Percentiles rank a stretch among this genome's conserved stretches.
Conservation (phyloP, 1,140 invertebrate genomes). For the Asbolus verrucosus region DNA sequence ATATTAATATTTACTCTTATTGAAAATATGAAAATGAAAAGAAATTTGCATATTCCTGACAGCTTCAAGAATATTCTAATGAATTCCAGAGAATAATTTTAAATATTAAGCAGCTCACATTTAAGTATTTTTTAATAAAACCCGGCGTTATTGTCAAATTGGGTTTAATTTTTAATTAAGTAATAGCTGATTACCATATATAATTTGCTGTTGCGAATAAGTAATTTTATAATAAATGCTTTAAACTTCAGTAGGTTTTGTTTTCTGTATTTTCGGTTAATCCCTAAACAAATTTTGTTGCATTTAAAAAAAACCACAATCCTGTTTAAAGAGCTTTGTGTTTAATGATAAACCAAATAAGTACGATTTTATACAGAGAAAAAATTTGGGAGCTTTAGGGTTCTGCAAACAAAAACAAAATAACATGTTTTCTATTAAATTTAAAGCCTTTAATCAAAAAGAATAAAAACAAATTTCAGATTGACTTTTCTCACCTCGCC, state of each 20-base stretch:
- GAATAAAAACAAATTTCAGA: slow-evolving; percentile 23
- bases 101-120: slow-evolving; percentile 27
- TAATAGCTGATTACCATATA: no score
- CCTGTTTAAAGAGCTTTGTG: slow-evolving; percentile 10
- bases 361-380: no score
- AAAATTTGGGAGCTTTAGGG: neutral
- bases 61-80: slow-evolving; percentile 24
- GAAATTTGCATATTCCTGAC: slow-evolving; percentile 23
- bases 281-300: slow-evolving; percentile 28
- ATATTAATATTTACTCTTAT: slow-evolving; percentile 36
- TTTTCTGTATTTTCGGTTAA: no score
- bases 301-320: slow-evolving; percentile 11
- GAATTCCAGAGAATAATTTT: slow-evolving; percentile 31
- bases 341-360: no score
- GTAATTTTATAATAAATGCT: neutral
- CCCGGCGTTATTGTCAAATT: slow-evolving; percentile 7
- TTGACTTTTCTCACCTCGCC: slow-evolving; percentile 7
- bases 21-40: slow-evolving; percentile 28
- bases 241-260: no score
- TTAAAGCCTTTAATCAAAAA: neutral
- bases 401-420: neutral
- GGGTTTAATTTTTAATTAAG: slow-evolving; percentile 9
- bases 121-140: slow-evolving; percentile 34
- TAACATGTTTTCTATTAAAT: neutral
- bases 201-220: neutral